Base-by-base conservation (phyloP, 1,140 invertebrate genomes). In the Teleopsis dalmanni region DNA sequence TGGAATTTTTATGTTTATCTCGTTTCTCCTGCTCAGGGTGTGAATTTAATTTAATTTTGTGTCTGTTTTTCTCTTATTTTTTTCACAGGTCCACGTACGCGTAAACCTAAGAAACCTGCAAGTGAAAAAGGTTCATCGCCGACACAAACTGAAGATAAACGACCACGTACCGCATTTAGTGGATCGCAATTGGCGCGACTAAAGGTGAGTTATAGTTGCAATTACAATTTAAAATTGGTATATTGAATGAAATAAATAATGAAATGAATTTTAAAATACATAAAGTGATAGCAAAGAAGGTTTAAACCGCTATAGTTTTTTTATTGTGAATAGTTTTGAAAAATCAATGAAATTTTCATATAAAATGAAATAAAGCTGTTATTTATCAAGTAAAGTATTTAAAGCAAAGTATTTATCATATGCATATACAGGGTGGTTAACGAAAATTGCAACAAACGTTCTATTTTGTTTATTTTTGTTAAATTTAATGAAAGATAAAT, bases 121-220 rank as follows among this genome's bases (percentile, higher is more conserved):
- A 74, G 58, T 69, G 68, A 50, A 19, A 50, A 50, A 33, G 41
- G 44, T 33, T 38, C 27, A 13, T 57, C 33, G 47, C 50, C 41
- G 41, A 21, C 70, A n/a, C 57, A 51, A n/a, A 54, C 82, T 36
- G 90, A 95, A 58, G 93, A 97, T 68, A 99, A 99, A 72, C 75
- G 96, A 57, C 95, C 96, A 0, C 75, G 96, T 40, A 99, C 96
- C 9, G 95, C 96, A 4, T 99, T 99, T 76, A 96, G 92, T 53
- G 86, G 87, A 11, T 91, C 96, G 33, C 96, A 99, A 71, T 76
- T 99, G 55, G 82, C 87, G 2, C 81, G 90, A 57, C 74, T 99
- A 46, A 97, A 96, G 75, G 78, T 78, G 62, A 60, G 62, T 42
- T 46, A 43, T 43, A 11, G 26, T 19, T 43, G 41, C 25, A 43